Evolutionary conservation across 1,140 invertebrate genomes (phyloP), one percentile per base, ranked within the genome.

Genomic region (Chionoecetes opilio): DNA sequence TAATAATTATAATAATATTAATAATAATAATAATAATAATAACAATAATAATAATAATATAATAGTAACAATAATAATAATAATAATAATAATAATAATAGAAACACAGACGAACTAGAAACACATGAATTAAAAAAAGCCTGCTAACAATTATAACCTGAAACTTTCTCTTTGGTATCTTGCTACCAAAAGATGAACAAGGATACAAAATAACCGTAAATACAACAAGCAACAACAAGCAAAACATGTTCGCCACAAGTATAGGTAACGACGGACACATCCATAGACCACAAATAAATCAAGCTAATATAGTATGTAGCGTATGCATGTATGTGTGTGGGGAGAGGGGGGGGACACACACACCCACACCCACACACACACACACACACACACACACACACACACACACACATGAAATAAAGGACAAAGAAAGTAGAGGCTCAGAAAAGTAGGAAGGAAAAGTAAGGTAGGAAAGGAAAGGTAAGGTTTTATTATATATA

Each of bases 51-150:
- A 32, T 87, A 87, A 3, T 32, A 31, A 87, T 1, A 53, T 87
- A 87, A 32, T 31, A 87, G 21, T 8, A 87, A 87, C 37, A 87
- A 87, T 87, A 35, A 87, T 87, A 87, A n/a, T 87, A 87, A 87
- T 87, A 87, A 87, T 31, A n/a, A 87, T n/a, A 37, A 41, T 17
- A 37, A 88, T 38, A 88, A 88, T 17, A 88, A 88, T 38, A 86
- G 34, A 34, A 86, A 86, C 34, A 86, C 29, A 17, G 31, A 32
- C 29, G 29, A 86, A 86, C 17, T 17, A 86, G 31, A 86, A 32
- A 31, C 29, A 88, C 38, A 37, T n/a, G 1, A 88, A 88, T 41
- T 26, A 41, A 2, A 88, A 38, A 88, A 88, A n/a, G n/a, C 6
- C 21, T 26, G n/a, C 0, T 26, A 75, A 75, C 6, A 75, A 75